Conservation (phyloP, 2,797 vertebrate genomes). For the Poeciliopsis presidionis region DNA sequence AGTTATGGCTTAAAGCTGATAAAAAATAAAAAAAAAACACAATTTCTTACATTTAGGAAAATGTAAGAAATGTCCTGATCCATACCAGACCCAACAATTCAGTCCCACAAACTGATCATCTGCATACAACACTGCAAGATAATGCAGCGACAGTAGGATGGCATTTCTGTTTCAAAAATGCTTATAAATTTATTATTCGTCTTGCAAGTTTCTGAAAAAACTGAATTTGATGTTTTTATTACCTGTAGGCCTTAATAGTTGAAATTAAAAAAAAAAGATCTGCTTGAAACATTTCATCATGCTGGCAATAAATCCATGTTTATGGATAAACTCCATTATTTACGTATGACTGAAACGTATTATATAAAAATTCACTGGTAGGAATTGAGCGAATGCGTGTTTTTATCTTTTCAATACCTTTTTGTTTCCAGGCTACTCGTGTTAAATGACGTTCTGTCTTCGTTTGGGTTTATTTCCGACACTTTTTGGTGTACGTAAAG, state of each 20-base stretch:
- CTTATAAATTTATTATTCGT: too few species aligned
- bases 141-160: too few species aligned
- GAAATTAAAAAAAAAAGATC: too few species aligned
- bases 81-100: neutral
- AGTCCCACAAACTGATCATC: too few species aligned
- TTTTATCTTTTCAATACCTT: neutral
- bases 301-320: neutral
- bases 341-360: neutral
- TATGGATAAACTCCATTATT: neutral
- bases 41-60: neutral
- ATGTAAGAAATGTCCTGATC: neutral
- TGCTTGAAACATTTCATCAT: too few species aligned
- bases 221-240: too few species aligned
- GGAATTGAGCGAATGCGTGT: neutral
- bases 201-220: too few species aligned
- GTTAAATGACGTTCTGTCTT: too few species aligned
- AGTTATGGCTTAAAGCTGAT: neutral
- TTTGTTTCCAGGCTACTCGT: neutral
- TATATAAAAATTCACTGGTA: neutral
- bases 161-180: too few species aligned
- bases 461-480: neutral
- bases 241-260: too few species aligned
- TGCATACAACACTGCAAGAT: too few species aligned
- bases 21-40: too few species aligned
- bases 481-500: slow-evolving; percentile 29